Evolutionary conservation across 23 tunicate species (phyloP).

Genomic region (Trididemnum clinides): DNA sequence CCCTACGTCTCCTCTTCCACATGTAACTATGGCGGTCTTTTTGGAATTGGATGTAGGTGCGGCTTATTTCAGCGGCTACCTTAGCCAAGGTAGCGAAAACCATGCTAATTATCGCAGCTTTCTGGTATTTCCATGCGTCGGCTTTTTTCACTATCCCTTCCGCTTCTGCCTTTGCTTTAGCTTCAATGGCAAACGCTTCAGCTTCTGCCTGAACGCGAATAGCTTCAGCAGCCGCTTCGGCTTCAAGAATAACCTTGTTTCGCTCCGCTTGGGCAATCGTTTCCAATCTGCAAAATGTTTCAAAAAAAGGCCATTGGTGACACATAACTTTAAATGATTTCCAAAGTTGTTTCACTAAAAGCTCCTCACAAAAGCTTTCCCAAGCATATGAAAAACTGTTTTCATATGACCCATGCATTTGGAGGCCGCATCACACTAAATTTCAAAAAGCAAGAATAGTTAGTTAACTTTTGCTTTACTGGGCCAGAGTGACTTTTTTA

Average conservation of each 20-base stretch:
- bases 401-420: too few species aligned
- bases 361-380: too few species aligned
- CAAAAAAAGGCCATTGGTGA: too few species aligned
- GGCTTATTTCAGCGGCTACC: constrained; percentile 97
- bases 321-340: too few species aligned
- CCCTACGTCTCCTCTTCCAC: constrained; percentile 92
- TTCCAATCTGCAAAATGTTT: constrained; percentile 69
- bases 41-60: constrained; percentile 75
- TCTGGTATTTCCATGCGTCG: constrained; percentile 97
- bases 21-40: constrained; percentile 94
- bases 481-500: too few species aligned
- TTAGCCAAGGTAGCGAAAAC: constrained; percentile 91
- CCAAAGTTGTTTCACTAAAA: too few species aligned
- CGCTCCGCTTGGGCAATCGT: constrained; percentile 89
- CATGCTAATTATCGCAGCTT: constrained; percentile 99
- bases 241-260: constrained; percentile 88
- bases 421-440: too few species aligned
- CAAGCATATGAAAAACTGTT: too few species aligned
- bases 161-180: constrained; percentile 96
- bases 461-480: too few species aligned
- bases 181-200: constrained; percentile 90
- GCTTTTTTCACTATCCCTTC: constrained; percentile 99
- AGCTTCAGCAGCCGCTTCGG: constrained; percentile 93
- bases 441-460: too few species aligned
- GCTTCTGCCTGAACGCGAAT: constrained; percentile 91